phyloP scores from a whole-genome alignment of 2,113 vertebrate species.

The Agelaius tricolor region DNA sequence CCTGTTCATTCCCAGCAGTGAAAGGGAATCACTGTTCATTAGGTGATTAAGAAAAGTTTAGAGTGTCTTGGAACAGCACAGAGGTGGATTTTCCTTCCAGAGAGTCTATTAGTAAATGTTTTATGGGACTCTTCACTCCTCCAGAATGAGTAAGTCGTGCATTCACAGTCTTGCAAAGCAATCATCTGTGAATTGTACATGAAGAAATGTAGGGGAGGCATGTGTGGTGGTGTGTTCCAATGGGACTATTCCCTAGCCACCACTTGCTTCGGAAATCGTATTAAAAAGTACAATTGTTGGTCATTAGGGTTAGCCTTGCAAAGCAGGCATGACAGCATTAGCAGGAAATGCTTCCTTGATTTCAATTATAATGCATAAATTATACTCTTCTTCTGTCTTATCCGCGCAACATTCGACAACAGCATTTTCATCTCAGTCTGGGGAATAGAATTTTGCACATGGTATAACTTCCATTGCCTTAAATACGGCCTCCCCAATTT shows the following conservation, averaged over 20 bases:
- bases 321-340: conserved; percentile 46
- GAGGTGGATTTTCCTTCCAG: conserved; percentile 38
- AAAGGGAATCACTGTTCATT: conserved; percentile 28
- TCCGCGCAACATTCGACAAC: conserved; percentile 20
- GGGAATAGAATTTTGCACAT: conserved; percentile 54
- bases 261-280: conserved; percentile 23
- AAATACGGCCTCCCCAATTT: conserved; percentile 19
- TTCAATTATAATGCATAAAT: conserved; percentile 61
- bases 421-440: background rate
- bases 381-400: conserved; percentile 5
- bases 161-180: conserved; percentile 36
- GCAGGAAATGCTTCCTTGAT: conserved; percentile 61
- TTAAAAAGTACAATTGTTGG: conserved; percentile 62
- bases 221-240: conserved; percentile 28
- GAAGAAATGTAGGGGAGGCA: conserved; percentile 20
- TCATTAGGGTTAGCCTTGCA: conserved; percentile 64
- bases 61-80: conserved; percentile 21
- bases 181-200: conserved; percentile 35
- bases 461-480: conserved; percentile 36
- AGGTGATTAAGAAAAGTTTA: conserved; percentile 39
- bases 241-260: conserved; percentile 20
- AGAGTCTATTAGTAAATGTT: conserved; percentile 58
- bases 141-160: background rate
- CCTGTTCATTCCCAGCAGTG: background rate
- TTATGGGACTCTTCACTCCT: conserved; percentile 35